A percentile compares a stretch with the other conserved stretches of the same genome.
Evolutionary conservation across 1,140 invertebrate genomes (phyloP).

Genomic region (Trichonephila clavipes): DNA sequence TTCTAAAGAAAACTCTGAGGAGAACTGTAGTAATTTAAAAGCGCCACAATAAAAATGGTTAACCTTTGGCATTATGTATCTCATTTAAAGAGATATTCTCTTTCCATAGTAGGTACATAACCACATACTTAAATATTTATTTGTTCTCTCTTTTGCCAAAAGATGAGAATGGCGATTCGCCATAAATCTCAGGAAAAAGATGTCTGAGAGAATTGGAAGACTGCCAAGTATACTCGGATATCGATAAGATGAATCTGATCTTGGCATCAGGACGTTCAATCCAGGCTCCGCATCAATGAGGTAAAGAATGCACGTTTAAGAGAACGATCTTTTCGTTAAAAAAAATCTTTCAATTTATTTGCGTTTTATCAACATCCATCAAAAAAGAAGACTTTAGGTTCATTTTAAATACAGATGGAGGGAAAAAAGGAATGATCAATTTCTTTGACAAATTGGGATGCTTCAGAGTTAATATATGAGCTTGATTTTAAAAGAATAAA

Average conservation of each 20-base stretch:
- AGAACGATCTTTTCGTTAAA: conserved; percentile 3
- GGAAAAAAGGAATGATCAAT: not conserved
- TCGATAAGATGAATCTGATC: conserved; percentile 59
- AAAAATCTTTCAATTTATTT: not conserved
- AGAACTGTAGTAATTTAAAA: not conserved
- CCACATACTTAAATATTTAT: conserved; percentile 56
- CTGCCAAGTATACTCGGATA: conserved; percentile 48
- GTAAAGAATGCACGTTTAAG: conserved; percentile 10
- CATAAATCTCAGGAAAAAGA: conserved; percentile 57
- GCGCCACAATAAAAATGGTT: not conserved
- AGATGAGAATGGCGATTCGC: conserved; percentile 32
- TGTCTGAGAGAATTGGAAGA: conserved; percentile 40
- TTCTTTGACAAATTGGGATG: not conserved
- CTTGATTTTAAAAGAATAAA: no score
- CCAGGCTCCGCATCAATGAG: conserved; percentile 37
- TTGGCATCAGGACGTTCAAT: conserved; percentile 43
- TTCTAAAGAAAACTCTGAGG: not conserved
- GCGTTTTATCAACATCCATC: not conserved
- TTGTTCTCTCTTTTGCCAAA: conserved; percentile 37
- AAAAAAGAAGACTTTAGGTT: not conserved
- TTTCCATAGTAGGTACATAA: conserved; percentile 13
- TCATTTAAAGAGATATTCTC: not conserved
- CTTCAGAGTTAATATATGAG: not conserved
- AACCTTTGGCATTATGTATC: conserved; percentile 33
- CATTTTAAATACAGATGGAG: not conserved